Base-by-base conservation (phyloP, 2,113 vertebrate genomes). In the Xyliphius kryptos region DNA sequence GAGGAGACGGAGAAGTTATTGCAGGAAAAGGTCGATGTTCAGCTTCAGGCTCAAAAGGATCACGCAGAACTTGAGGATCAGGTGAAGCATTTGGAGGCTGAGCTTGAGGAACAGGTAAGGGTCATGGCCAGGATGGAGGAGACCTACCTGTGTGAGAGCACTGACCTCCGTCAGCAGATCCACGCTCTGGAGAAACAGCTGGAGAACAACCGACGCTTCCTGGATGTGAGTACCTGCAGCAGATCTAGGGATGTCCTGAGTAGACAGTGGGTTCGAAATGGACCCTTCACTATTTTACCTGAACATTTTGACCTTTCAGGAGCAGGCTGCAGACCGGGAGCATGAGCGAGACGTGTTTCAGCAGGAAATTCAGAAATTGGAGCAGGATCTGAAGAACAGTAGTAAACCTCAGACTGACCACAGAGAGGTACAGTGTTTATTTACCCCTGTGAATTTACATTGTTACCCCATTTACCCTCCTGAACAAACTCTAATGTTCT, bases 261-360 rank as follows among this genome's bases (percentile, higher is more conserved):
- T n/a, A n/a, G n/a, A n/a, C n/a, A n/a, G n/a, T n/a, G n/a, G n/a
- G n/a, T n/a, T n/a, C n/a, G n/a, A n/a, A n/a, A n/a, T n/a, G n/a
- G n/a, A n/a, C n/a, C 14, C 11, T 13, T 12, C 5, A 38, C 9
- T 12, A 10, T 38, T 3, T 10, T 1, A 50, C 0, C 5, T 15
- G 10, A 14, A 15, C 52, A 7, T 37, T 14, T 5, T 20, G 19
- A 43, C 4, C 7, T 56, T 54, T 76, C 70, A 99, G 96, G 95
- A 97, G 38, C 96, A 98, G 79, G 93, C 96, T 10, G 78, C 93
- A 67, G 96, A 98, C 73, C 82, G 95, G 55, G 95, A 99, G 64
- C 95, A 97, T 0, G 96, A 99, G 79, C 88, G 94, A 73, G 96
- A 98, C 14, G 88, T 96, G n/a, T 99, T 99, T 77, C 96, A 99